Conservation (phyloP, 2,113 vertebrate genomes). For the Excalfactoria chinensis region DNA sequence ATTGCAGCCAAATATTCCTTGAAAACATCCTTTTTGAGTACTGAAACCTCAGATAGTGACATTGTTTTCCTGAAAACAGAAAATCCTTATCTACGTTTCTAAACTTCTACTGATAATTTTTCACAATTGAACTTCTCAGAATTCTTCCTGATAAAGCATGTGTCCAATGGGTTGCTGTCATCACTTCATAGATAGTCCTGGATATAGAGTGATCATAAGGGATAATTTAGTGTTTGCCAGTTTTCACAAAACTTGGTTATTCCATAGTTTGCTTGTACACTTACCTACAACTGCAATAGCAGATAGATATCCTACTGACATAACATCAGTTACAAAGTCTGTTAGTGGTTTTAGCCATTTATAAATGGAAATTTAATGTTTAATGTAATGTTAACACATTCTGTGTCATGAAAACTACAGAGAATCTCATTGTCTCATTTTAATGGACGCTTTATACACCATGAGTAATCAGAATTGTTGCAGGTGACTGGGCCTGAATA, state of each 20-base stretch:
- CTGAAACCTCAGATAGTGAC: not conserved
- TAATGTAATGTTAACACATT: not conserved
- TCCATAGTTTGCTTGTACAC: not conserved
- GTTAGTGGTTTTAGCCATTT: not conserved
- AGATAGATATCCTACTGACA: not conserved
- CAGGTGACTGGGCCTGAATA: too few species aligned
- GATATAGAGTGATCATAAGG: not conserved
- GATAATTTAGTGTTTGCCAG: not conserved
- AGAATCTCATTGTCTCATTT: not conserved
- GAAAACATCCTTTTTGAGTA: not conserved
- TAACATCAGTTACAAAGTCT: not conserved
- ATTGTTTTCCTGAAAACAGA: not conserved
- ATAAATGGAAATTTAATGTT: not conserved
- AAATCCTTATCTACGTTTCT: not conserved
- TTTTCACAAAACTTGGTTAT: not conserved
- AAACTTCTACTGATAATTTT: not conserved
- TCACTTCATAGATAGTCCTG: not conserved
- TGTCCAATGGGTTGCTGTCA: not conserved
- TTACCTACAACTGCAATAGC: not conserved
- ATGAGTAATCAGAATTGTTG: not conserved
- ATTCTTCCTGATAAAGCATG: not conserved
- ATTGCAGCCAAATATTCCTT: not conserved
- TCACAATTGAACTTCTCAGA: not conserved
- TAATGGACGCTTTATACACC: not conserved
- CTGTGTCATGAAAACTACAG: not conserved